These are phyloP conservation scores for Micromys minutus DNA, from an alignment of 2,113 vertebrate genomes.

Conservation along the genomic window DNA sequence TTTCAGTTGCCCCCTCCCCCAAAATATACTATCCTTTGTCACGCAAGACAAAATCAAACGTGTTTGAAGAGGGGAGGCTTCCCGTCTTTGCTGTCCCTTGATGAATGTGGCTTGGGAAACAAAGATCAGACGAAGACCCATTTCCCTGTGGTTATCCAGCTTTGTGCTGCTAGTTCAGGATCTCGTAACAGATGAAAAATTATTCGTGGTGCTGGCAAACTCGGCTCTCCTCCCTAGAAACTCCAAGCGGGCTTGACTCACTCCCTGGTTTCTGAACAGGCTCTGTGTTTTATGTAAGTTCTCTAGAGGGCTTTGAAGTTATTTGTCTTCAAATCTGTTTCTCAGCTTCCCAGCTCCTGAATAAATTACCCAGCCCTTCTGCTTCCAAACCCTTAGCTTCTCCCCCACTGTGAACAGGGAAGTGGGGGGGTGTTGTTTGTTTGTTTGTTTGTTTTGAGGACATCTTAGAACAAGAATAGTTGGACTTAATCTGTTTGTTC, in stretches of 20 bases:
- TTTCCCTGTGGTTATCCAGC: constrained; percentile 20
- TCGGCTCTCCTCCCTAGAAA: constrained; percentile 60
- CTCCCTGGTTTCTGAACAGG: constrained; percentile 34
- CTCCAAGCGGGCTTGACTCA: constrained; percentile 73
- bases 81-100: neutral
- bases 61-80: constrained; percentile 23
- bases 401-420: neutral
- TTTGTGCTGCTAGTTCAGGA: constrained; percentile 63
- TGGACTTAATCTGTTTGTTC: neutral
- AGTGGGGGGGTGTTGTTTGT: neutral
- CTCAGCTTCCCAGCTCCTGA: constrained; percentile 55
- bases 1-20: constrained; percentile 40
- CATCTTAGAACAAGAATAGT: neutral
- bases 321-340: constrained; percentile 70
- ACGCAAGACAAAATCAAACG: constrained; percentile 15
- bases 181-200: constrained; percentile 57
- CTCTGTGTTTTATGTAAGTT: constrained; percentile 67
- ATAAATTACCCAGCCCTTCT: constrained; percentile 55
- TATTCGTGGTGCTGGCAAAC: constrained; percentile 30
- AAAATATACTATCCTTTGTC: constrained; percentile 55
- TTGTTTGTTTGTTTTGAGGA: neutral
- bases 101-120: neutral
- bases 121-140: neutral
- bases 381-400: neutral
- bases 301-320: constrained; percentile 71